These are phyloP conservation scores for Agelaius tricolor DNA, from an alignment of 2,113 vertebrate species.

Conservation along the genomic window DNA sequence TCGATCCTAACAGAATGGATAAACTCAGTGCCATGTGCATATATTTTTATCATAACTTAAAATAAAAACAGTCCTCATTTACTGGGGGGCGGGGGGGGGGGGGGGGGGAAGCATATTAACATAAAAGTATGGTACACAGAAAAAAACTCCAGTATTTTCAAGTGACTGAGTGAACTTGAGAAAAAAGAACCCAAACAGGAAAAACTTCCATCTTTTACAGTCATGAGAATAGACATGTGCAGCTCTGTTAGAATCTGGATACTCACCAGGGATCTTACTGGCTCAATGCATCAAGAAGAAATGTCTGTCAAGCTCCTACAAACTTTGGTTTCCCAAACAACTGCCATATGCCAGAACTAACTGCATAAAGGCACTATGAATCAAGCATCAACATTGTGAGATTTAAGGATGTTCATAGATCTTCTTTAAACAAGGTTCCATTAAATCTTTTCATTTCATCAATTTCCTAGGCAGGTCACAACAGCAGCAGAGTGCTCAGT, in stretches of 20 bases:
- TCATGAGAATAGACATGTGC: conserved; percentile 31
- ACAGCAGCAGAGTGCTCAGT: neutral
- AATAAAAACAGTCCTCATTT: neutral
- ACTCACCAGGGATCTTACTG: conserved; percentile 48
- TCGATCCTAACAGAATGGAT: neutral
- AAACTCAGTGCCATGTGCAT: neutral
- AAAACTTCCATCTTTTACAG: neutral
- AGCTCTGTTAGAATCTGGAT: conserved; percentile 48
- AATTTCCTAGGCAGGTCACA: neutral
- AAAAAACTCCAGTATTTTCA: neutral
- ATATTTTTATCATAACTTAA: neutral
- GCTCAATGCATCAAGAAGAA: conserved; percentile 47
- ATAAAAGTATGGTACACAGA: neutral
- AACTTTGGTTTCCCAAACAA: conserved; percentile 55
- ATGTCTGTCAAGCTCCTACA: conserved; percentile 54
- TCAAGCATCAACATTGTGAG: neutral
- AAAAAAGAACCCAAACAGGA: conserved; percentile 26
- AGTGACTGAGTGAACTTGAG: conserved; percentile 3
- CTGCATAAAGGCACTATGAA: neutral
- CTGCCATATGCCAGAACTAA: conserved; percentile 34
- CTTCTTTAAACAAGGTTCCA: neutral
- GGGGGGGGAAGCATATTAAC: neutral
- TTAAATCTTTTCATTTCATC: neutral
- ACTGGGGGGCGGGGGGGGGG: neutral
- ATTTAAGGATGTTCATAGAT: neutral